Conservation (phyloP, 2,797 vertebrate genomes). For the Aulostomus chinensis region DNA sequence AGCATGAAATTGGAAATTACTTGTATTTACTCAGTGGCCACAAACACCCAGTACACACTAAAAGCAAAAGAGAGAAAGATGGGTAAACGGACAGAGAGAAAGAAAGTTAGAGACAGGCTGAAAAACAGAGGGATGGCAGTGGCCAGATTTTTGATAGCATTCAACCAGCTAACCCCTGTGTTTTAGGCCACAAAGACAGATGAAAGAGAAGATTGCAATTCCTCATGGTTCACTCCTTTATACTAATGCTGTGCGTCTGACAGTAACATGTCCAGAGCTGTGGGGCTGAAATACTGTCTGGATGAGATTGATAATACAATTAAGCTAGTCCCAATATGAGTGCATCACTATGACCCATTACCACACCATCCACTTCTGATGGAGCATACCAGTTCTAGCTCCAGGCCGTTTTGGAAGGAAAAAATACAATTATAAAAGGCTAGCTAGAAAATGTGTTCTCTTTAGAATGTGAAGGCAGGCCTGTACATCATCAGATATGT, state of each 20-base stretch:
- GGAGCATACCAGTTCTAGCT: slow-evolving; percentile 75
- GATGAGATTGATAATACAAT: slow-evolving; percentile 84
- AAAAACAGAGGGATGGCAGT: too few relatives aligned
- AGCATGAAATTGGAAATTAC: slow-evolving; percentile 70
- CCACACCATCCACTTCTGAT: slow-evolving; percentile 76
- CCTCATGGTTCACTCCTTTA: slow-evolving; percentile 52
- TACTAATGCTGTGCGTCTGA: slow-evolving; percentile 64
- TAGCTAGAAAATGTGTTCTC: slow-evolving; percentile 79
- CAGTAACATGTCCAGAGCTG: slow-evolving; percentile 74
- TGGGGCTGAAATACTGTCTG: slow-evolving; percentile 74
- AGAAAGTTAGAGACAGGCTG: slow-evolving; percentile 5
- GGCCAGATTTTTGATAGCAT: too few relatives aligned
- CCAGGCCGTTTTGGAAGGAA: slow-evolving; percentile 69
- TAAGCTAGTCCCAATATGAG: slow-evolving; percentile 79
- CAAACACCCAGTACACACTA: slow-evolving; percentile 32
- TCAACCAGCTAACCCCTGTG: slow-evolving; percentile 21
- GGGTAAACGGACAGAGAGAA: slow-evolving; percentile 1
- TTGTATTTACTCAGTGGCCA: slow-evolving; percentile 56
- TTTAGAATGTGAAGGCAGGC: slow-evolving; percentile 79
- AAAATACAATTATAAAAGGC: slow-evolving; percentile 78
- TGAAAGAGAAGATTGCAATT: slow-evolving; percentile 57
- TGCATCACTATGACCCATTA: slow-evolving; percentile 82
- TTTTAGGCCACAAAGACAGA: slow-evolving; percentile 55
- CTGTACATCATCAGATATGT: slow-evolving; percentile 82
- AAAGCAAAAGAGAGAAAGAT: slow-evolving; percentile 48